Evolutionary conservation across 2,888 invertebrate species (phyloP), one percentile per base, ranked within the genome.

Genomic region (Atethmia centrago): DNA sequence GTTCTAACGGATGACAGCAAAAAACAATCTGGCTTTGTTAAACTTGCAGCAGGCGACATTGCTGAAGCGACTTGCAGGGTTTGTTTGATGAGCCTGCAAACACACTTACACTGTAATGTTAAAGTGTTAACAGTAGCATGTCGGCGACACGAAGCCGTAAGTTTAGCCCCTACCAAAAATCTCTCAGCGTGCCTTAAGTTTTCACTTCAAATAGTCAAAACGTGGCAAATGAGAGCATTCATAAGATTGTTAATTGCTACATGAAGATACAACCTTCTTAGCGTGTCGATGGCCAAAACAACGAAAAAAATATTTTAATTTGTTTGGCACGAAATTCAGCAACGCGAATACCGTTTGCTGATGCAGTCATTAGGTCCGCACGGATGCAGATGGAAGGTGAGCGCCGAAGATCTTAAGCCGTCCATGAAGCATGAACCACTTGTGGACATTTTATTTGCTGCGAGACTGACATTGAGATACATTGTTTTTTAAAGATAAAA

Each of bases 1-100:
- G 93, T 96, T 86, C 96, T 92, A 53, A 96, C 89, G 10, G 93
- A 89, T 14, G 92, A 90, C 25, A 96, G 67, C 25, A 91, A 91
- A 80, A 91, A 91, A 67, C 81, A 87, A 71, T 95, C 94, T 36
- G 95, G 92, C 65, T 90, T 90, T 0, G 94, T 94, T 74, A 96
- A 88, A 82, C 79, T 90, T 47, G 87, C 87, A 59, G 59, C 87
- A 16, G 90, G 72, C 0, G 90, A 79, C 69, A 89, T 78, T 19
- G 89, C 88, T 62, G 91, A 85, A 28, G 91, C 79, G 3, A 89
- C 85, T 53, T 91, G 91, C 12, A 95, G 76, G 21, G 91, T 89
- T 79, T 93, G 93, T n/a, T 89, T 88, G 12, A 95, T 68, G 58
- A 90, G 85, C 79, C 96, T 95, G 90, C 25, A 74, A 93, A 91